A percentile compares a stretch with the other conserved stretches of the same genome.
These are phyloP conservation scores for Spheniscus mendiculus DNA, from an alignment of 2,113 vertebrate genomes.

Conservation along the genomic window DNA sequence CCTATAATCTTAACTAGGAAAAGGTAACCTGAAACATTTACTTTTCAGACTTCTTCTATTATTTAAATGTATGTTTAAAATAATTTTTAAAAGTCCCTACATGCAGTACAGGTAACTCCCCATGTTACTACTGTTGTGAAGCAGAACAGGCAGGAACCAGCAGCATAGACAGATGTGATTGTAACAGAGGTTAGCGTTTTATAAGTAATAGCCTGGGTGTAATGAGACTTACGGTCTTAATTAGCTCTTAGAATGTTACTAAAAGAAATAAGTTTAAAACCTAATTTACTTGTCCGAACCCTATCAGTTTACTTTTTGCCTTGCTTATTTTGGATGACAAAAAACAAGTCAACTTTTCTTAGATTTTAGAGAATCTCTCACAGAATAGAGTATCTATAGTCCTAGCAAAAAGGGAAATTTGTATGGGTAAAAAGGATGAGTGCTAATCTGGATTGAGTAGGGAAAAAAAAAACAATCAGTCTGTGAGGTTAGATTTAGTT, in stretches of 20 bases:
- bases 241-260: not conserved
- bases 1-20: not conserved
- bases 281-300: not conserved
- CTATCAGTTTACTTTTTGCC: not conserved
- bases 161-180: slow-evolving; percentile 1
- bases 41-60: not conserved
- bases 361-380: not conserved
- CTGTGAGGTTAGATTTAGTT: not conserved
- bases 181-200: not conserved
- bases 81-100: not conserved
- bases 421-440: not conserved
- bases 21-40: not conserved
- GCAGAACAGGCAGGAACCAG: not conserved
- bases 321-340: not conserved
- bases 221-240: not conserved
- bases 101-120: not conserved
- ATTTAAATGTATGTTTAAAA: not conserved
- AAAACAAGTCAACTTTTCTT: not conserved
- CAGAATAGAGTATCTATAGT: not conserved
- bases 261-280: not conserved
- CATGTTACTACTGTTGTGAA: not conserved
- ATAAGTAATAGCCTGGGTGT: not conserved
- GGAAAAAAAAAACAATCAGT: not conserved
- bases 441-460: not conserved
- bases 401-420: not conserved